These are phyloP conservation scores for Holacanthus passer DNA, from an alignment of 2,113 vertebrate genomes.

Conservation along the genomic window DNA sequence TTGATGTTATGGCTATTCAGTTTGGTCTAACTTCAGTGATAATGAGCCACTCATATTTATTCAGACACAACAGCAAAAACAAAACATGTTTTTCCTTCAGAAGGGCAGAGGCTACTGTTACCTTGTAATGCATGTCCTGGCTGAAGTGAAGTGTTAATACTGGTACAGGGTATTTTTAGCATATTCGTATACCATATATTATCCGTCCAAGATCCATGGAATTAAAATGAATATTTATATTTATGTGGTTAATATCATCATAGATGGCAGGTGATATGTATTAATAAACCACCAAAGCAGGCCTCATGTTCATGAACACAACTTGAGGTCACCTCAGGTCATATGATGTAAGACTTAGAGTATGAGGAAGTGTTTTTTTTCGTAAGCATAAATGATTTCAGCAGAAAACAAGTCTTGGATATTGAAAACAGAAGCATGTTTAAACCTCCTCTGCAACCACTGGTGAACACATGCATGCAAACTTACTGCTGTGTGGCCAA, in stretches of 20 bases:
- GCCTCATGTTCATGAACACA: not conserved
- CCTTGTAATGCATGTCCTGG: too few relatives aligned
- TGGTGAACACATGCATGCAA: not conserved
- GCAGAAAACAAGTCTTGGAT: not conserved
- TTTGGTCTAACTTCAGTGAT: too few relatives aligned
- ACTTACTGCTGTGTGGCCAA: not conserved
- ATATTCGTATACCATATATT: too few relatives aligned
- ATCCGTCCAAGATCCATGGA: too few relatives aligned
- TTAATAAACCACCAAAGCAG: constrained; percentile 5
- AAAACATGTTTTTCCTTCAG: too few relatives aligned
- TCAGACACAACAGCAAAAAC: too few relatives aligned
- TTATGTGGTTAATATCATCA: not conserved
- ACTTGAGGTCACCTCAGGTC: constrained; percentile 18
- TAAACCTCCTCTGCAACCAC: not conserved
- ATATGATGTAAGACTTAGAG: not conserved
- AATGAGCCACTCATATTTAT: too few relatives aligned
- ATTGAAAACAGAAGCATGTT: not conserved
- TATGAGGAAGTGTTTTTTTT: not conserved
- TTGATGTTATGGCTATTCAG: too few relatives aligned
- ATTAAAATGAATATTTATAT: too few relatives aligned
- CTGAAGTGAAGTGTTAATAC: too few relatives aligned
- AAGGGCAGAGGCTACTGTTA: too few relatives aligned
- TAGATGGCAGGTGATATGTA: not conserved
- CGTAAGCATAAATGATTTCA: not conserved
- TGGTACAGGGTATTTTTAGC: too few relatives aligned